Evolutionary conservation across 2,888 invertebrate species (phyloP).

Genomic region (Rosalia funebris): DNA sequence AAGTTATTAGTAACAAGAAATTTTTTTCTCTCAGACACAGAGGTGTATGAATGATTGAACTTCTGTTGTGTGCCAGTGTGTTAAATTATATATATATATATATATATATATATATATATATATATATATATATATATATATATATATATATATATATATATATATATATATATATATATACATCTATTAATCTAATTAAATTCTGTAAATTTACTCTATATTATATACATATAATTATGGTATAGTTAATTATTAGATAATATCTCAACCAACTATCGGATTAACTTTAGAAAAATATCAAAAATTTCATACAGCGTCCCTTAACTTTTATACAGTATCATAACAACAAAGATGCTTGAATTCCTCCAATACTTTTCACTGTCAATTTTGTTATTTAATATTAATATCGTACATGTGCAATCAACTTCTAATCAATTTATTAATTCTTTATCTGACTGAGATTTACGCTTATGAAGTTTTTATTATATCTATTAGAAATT

Average conservation of each 20-base stretch:
- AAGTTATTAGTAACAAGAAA: slow-evolving; percentile 36
- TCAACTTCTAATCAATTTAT: slow-evolving; percentile 31
- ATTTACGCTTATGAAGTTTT: slow-evolving; percentile 38
- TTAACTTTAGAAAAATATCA: slow-evolving; percentile 58
- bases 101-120: no score
- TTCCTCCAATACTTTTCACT: slow-evolving; percentile 31
- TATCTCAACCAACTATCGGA: slow-evolving; percentile 60
- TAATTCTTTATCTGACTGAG: slow-evolving; percentile 40
- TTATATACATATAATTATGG: slow-evolving; percentile 62
- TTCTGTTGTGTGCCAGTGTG: slow-evolving; percentile 61
- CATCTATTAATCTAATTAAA: slow-evolving; percentile 63
- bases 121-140: no score
- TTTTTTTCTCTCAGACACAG: slow-evolving; percentile 51
- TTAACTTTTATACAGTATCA: slow-evolving; percentile 61
- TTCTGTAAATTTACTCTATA: slow-evolving; percentile 65
- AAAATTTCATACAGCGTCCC: slow-evolving; percentile 63
- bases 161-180: no score
- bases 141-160: no score
- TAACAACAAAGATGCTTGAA: slow-evolving; percentile 44
- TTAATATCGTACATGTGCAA: slow-evolving; percentile 41
- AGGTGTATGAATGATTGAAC: slow-evolving; percentile 59
- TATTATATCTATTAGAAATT: slow-evolving; percentile 9
- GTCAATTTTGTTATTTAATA: slow-evolving; percentile 18
- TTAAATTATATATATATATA: slow-evolving; percentile 62
- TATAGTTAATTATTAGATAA: slow-evolving; percentile 62